These are phyloP conservation scores for Netta rufina DNA, from an alignment of 2,797 vertebrate genomes.

Conservation along the genomic window DNA sequence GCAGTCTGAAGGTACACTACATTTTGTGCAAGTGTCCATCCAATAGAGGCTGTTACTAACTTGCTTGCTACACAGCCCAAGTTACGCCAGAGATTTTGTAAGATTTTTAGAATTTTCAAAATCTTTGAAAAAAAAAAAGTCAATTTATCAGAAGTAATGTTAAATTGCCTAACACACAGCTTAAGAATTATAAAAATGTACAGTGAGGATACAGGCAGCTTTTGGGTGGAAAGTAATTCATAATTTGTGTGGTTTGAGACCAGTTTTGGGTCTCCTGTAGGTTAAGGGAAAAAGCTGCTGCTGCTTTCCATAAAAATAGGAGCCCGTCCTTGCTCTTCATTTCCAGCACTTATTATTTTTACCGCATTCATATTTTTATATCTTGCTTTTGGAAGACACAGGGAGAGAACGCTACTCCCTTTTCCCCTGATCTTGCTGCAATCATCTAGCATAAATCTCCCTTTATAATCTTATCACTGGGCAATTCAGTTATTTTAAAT, in stretches of 20 bases:
- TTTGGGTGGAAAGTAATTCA: neutral
- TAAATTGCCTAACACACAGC: neutral
- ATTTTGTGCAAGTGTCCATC: neutral
- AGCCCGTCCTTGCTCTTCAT: slow-evolving; percentile 34
- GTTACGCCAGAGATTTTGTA: fast-evolving
- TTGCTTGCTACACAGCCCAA: neutral
- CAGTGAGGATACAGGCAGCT: neutral
- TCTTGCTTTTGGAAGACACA: slow-evolving; percentile 62
- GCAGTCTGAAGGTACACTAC: neutral
- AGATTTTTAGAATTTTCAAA: neutral
- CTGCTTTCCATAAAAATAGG: slow-evolving; percentile 37
- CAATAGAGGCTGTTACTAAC: neutral
- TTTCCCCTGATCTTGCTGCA: slow-evolving; percentile 7
- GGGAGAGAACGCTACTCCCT: slow-evolving; percentile 37
- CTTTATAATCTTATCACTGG: slow-evolving; percentile 28
- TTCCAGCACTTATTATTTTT: slow-evolving; percentile 61
- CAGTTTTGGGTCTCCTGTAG: neutral
- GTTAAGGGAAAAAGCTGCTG: neutral
- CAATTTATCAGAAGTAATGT: neutral
- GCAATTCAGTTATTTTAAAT: neutral
- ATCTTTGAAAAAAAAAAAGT: neutral
- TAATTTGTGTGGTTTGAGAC: neutral
- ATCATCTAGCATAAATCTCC: slow-evolving; percentile 49
- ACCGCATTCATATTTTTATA: slow-evolving; percentile 60
- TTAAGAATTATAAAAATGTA: neutral